Base-by-base conservation (phyloP, 2,888 invertebrate species). In the Phlogophora meticulosa region DNA sequence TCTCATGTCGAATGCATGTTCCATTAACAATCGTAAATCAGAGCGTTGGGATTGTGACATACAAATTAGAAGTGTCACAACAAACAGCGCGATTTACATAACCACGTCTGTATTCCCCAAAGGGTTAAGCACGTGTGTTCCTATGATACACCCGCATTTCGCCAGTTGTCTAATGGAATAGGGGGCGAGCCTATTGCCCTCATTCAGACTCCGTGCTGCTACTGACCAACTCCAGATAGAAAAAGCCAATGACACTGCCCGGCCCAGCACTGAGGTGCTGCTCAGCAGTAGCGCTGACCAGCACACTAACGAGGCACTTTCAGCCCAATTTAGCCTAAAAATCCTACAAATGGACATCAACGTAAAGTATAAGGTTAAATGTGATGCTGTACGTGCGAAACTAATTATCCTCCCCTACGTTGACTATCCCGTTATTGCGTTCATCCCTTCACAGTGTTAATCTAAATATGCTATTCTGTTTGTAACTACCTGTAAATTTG, bases 401-500 rank as follows among this genome's bases (percentile, higher is more conserved):
- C 88, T 89, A 90, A 91, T 91, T 89, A 87, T 80, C 83, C 81
- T 87, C 85, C n/a, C 84, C 81, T 83, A 77, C 82, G 78, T 83
- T 75, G 85, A 84, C 86, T 86, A 85, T 80, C 69, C 76, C 66
- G 66, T 72, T 75, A 82, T 81, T 78, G 80, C 73, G 78, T 82
- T 84, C 79, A 84, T 85, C 82, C 84, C 84, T 85, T 83, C 85
- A 82, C 84, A 81, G 91, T 91, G 92, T 91, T 93, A 92, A 92
- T 92, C 91, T 90, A 88, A 92, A 94, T 94, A 92, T 89, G 86
- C 86, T 89, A 94, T 94, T 94, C 94, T 87, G 90, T 94, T 92
- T 94, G 93, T 87, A 4, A 2, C 28, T 42, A 82, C 87, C 83
- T 86, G 87, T 74, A 86, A 85, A 87, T 89, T 90, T 86, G 82